Base-by-base conservation (phyloP, 2,888 invertebrate genomes). In the Notocelia uddmanniana region DNA sequence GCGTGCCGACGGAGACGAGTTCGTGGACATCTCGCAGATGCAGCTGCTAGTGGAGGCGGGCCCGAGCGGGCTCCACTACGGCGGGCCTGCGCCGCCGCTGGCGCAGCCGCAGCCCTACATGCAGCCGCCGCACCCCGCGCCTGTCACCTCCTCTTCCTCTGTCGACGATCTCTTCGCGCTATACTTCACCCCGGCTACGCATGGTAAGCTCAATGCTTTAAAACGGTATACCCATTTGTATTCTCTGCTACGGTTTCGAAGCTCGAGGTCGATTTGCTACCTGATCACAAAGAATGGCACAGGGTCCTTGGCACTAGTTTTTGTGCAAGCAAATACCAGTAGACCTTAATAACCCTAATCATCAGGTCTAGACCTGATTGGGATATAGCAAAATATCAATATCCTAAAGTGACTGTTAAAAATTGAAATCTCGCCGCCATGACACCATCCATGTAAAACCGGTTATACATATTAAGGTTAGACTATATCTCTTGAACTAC, bases 11-110 rank as follows among this genome's bases (percentile, higher is more conserved):
- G 89, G 89, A 88, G 96, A 96, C 91, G 97, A 97, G 92, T 97
- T 96, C 91, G 97, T 97, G 87, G 97, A 97, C 91, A 97, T 97
- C 82, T 95, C 97, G 72, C 97, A 97, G 87, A 97, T 97, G 87
- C 97, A 97, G 83, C 95, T 97, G 87, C 90, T 97, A 80, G 94
- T 97, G 80, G 94, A 97, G 87, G 91, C 92, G 84, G 92, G 92
- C 87, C 94, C 85, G 86, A 94, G 86, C 89, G 94, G 86, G 80
- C 89, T 85, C 90, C 93, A 86, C 87, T 90, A 92, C 84, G 91
- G 89, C 74, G 92, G 92, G 74, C 92, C 93, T 73, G 87, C 89
- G 81, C 90, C 92, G 84, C 92, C 92, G 84, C 89, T 85, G 75
- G 90, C 92, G 83, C 90, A 90, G 84, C 93, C 90, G 67, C 90